phyloP scores from a whole-genome alignment of 2,888 invertebrate genomes.

The Eucriotettix oculatus region DNA sequence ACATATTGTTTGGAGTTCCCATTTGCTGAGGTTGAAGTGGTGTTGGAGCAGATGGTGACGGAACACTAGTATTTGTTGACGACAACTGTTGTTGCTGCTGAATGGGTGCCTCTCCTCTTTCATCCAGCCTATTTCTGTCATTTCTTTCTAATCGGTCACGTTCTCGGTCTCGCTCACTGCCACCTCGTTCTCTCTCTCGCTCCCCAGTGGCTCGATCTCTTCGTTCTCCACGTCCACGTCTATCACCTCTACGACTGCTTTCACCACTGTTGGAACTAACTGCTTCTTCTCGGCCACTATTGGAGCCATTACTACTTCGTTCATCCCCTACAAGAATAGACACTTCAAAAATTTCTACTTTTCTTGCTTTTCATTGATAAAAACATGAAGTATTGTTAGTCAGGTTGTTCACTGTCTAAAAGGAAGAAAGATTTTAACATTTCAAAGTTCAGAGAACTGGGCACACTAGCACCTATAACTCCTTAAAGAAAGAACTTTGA shows the following conservation, averaged over 20 bases:
- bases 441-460: too few relatives aligned
- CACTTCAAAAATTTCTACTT: too few relatives aligned
- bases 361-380: too few relatives aligned
- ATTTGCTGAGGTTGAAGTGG: conserved; percentile 3
- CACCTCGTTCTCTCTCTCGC: conserved; percentile 12
- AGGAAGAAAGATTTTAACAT: too few relatives aligned
- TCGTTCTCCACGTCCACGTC: conserved; percentile 15
- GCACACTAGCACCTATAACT: too few relatives aligned
- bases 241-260: conserved; percentile 14
- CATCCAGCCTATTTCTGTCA: background rate
- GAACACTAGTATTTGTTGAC: background rate
- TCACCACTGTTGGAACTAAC: conserved; percentile 13
- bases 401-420: too few relatives aligned
- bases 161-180: conserved; percentile 13
- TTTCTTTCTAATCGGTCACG: conserved; percentile 12
- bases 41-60: background rate
- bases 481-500: too few relatives aligned
- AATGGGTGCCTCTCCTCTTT: conserved; percentile 9
- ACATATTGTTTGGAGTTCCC: conserved; percentile 12
- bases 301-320: conserved; percentile 1
- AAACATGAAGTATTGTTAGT: too few relatives aligned
- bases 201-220: conserved; percentile 8
- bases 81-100: background rate
- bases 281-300: conserved; percentile 5
- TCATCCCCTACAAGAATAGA: background rate